Evolutionary conservation across 2,888 invertebrate genomes (phyloP), one percentile per base, ranked within the genome.

Genomic region (Scaptomyza reducta): DNA sequence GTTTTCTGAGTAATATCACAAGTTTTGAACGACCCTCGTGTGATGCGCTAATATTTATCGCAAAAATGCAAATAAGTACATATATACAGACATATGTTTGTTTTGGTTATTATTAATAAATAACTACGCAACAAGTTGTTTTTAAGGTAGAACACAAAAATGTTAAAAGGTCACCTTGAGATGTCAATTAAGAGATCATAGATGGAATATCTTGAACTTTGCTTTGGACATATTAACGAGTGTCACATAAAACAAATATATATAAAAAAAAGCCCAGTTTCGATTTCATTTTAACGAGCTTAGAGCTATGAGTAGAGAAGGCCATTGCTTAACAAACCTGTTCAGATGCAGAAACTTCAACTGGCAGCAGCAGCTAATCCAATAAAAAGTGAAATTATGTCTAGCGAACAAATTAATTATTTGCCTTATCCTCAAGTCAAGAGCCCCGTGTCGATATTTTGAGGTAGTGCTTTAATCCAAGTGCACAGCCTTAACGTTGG

Each of bases 371-470:
- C 68, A 31, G 77, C 69, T 87, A 82, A 82, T 82, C 88, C 88
- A 78, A 77, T 86, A 67, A 88, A 84, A 84, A 84, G 88, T 84
- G 84, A 84, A 84, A 84, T 72, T 82, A 71, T 74, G 25, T 65
- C 56, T 38, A 62, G 35, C 35, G 14, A 38, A 50, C 22, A 35
- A 50, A 50, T 22, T 22, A 18, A 11, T 6, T 13, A 10, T 25
- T 14, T 22, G 22, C 22, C 5, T 33, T 46, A 31, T 38, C 13
- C 27, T 29, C 27, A 14, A 35, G 35, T 25, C 61, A 25, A 46
- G 16, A 25, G 59, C 38, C 44, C 6, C n/a, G 33, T 64, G 27
- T 16, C 18, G 54, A 62, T 68, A 44, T 45, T 57, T 53, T 27
- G 49, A 35, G 47, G 18, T 54, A 47, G 87, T 87, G 87, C 82